Conservation (phyloP, 1,140 invertebrate genomes). For the Papilio glaucus region DNA sequence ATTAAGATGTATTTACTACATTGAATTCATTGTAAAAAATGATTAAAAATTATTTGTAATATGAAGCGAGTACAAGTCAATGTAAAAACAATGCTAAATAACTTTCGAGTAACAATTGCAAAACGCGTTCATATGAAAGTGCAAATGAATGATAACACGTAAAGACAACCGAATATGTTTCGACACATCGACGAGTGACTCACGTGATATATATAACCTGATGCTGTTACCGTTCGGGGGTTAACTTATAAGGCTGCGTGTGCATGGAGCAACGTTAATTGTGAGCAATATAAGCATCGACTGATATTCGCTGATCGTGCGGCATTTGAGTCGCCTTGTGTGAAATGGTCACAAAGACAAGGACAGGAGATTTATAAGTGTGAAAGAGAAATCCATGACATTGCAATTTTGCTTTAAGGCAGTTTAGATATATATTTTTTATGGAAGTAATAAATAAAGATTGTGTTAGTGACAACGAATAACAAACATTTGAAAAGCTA, state of each 20-base stretch:
- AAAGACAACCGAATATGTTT: conserved; percentile 13
- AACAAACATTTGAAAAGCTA: too few species aligned
- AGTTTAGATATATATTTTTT: too few species aligned
- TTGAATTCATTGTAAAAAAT: too few species aligned
- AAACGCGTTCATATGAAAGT: conserved; percentile 11
- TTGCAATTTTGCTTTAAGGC: too few species aligned
- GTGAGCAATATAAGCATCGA: not conserved
- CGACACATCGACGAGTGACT: not conserved
- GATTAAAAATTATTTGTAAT: not conserved
- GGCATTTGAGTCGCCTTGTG: not conserved
- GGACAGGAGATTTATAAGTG: too few species aligned
- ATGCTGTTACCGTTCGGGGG: not conserved
- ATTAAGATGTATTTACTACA: too few species aligned
- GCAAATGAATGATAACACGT: conserved; percentile 19
- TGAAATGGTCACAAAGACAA: not conserved
- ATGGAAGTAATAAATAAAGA: too few species aligned
- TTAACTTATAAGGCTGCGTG: conserved; percentile 12
- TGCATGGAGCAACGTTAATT: not conserved
- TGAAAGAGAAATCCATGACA: too few species aligned
- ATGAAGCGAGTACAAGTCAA: not conserved
- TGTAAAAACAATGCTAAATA: not conserved
- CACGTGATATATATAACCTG: not conserved
- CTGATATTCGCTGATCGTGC: not conserved
- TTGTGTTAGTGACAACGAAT: too few species aligned
- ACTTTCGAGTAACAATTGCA: not conserved